These are phyloP conservation scores for Seriola quinqueradiata DNA, from an alignment of 2,113 vertebrate species.

Conservation along the genomic window DNA sequence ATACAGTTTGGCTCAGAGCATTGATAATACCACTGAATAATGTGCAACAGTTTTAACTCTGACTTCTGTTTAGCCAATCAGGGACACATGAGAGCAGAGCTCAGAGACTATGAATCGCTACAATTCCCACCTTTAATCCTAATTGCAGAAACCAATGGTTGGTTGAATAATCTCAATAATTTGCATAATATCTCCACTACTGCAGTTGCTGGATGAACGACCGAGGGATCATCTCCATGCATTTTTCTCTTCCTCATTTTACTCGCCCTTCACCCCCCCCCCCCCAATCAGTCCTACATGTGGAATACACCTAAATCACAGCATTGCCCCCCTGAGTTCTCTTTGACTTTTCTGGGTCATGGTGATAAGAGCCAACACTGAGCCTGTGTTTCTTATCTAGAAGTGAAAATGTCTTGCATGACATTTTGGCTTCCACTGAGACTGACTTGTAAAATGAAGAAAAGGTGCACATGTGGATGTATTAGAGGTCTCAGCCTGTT, in stretches of 20 bases:
- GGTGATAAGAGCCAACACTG: constrained; percentile 57
- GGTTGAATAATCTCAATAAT: constrained; percentile 48
- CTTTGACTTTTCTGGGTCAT: constrained; percentile 72
- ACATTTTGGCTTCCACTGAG: constrained; percentile 58
- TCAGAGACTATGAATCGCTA: constrained; percentile 26
- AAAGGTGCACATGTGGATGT: constrained; percentile 17
- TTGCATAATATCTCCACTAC: constrained; percentile 52
- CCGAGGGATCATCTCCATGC: constrained; percentile 39
- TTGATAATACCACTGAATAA: constrained; percentile 10
- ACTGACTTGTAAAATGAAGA: constrained; percentile 12
- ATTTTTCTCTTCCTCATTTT: constrained; percentile 22
- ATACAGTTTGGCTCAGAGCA: background rate
- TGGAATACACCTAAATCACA: constrained; percentile 45
- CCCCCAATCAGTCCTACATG: constrained; percentile 29
- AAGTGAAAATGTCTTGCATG: constrained; percentile 40
- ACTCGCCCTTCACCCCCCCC: constrained; percentile 3
- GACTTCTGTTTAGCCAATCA: constrained; percentile 24
- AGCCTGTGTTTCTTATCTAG: constrained; percentile 59
- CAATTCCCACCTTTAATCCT: constrained; percentile 37
- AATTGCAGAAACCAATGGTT: constrained; percentile 33
- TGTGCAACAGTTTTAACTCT: constrained; percentile 21
- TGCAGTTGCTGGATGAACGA: constrained; percentile 24
- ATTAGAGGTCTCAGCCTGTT: constrained; percentile 30
- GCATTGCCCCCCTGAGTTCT: constrained; percentile 57
- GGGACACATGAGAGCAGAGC: background rate